These are phyloP conservation scores for Mungos mungo DNA, from an alignment of 2,113 vertebrate genomes.

Conservation along the genomic window DNA sequence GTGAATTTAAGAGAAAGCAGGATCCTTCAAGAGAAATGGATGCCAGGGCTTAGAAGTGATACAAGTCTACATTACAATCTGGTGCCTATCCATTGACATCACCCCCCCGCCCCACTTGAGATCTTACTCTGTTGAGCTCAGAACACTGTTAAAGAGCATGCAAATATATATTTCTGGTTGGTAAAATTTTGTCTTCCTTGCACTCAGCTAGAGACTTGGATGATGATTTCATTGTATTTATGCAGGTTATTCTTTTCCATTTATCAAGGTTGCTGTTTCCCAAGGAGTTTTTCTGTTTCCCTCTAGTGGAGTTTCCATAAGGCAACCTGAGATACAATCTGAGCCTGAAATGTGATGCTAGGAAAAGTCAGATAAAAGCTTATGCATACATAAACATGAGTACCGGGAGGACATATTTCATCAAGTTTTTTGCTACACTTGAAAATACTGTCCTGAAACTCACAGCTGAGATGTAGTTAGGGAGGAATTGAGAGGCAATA, in stretches of 20 bases:
- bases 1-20: neutral
- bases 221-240: neutral
- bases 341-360: neutral
- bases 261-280: neutral
- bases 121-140: neutral
- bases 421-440: neutral
- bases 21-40: neutral
- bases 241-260: neutral
- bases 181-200: neutral
- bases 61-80: neutral
- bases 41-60: neutral
- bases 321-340: neutral
- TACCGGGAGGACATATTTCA: neutral
- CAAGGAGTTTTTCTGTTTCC: neutral
- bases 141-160: neutral
- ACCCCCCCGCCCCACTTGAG: fast-evolving
- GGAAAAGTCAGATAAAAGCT: neutral
- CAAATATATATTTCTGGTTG: neutral
- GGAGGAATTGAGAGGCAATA: neutral
- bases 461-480: neutral
- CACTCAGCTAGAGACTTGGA: neutral
- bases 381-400: neutral
- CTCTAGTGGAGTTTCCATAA: neutral
- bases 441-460: neutral
- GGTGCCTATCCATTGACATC: neutral